These are phyloP conservation scores for Chrysolina haemoptera DNA, from an alignment of 2,888 invertebrate genomes.

Conservation along the genomic window DNA sequence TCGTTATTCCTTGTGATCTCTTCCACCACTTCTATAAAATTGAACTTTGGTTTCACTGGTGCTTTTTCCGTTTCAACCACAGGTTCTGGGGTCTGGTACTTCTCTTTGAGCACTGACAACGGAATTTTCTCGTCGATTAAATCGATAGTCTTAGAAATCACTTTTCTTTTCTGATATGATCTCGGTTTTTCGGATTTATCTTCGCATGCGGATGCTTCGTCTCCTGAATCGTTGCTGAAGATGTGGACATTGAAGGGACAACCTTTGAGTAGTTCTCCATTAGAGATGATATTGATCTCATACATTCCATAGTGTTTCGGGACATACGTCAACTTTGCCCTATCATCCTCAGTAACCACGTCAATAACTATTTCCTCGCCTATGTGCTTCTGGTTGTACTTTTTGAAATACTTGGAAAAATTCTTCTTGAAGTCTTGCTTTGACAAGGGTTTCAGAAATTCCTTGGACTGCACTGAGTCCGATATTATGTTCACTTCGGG, in stretches of 20 bases:
- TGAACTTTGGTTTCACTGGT: constrained; percentile 68
- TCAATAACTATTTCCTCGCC: constrained; percentile 72
- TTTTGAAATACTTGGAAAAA: constrained; percentile 37
- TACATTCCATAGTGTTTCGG: constrained; percentile 73
- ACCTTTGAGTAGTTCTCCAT: constrained; percentile 74
- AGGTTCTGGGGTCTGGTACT: constrained; percentile 19
- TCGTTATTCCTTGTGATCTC: constrained; percentile 34
- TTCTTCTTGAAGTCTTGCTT: constrained; percentile 29
- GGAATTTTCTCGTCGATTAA: constrained; percentile 55
- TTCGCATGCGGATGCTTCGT: constrained; percentile 34
- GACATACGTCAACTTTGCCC: constrained; percentile 72
- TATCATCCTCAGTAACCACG: constrained; percentile 69
- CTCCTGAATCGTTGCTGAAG: constrained; percentile 54
- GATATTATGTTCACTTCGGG: constrained; percentile 42
- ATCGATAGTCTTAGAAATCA: constrained; percentile 60
- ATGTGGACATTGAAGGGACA: constrained; percentile 74
- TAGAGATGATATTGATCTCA: constrained; percentile 73
- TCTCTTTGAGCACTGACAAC: constrained; percentile 22
- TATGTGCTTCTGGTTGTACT: constrained; percentile 34
- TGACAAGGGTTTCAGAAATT: neutral
- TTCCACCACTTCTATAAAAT: constrained; percentile 54
- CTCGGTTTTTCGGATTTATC: constrained; percentile 39
- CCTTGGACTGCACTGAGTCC: neutral
- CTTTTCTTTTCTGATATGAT: constrained; percentile 63
- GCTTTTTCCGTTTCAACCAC: constrained; percentile 50